These are phyloP conservation scores for Cephalopholis sonnerati DNA, from an alignment of 2,113 vertebrate species.

Conservation along the genomic window DNA sequence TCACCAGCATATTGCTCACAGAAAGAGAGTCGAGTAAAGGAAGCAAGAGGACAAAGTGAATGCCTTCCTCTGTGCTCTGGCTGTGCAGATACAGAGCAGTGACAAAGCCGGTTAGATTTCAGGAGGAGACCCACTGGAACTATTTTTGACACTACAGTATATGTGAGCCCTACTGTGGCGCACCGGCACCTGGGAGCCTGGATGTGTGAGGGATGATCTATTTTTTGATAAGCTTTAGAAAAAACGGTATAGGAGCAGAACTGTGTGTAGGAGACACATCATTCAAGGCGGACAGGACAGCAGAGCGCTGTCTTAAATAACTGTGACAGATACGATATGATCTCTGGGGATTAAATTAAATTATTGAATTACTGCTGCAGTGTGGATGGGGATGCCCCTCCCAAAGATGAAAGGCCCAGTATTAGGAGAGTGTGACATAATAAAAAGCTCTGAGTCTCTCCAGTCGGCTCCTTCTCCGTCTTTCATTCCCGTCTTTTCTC, in stretches of 20 bases:
- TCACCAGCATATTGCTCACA: slow-evolving; percentile 18
- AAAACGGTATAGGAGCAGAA: slow-evolving; percentile 25
- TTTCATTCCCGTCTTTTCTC: neutral
- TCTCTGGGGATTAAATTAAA: slow-evolving; percentile 60
- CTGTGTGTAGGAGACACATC: slow-evolving; percentile 1
- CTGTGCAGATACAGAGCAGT: slow-evolving; percentile 32
- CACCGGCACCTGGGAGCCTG: slow-evolving; percentile 27
- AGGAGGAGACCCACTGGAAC: slow-evolving; percentile 41
- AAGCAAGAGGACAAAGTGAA: slow-evolving; percentile 40
- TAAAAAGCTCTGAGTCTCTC: neutral
- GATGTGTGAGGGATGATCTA: slow-evolving; percentile 41
- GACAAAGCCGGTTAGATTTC: slow-evolving; percentile 41
- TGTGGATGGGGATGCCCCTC: slow-evolving; percentile 17
- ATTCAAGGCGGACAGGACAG: slow-evolving; percentile 11
- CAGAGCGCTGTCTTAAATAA: slow-evolving; percentile 57
- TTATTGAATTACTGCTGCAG: slow-evolving; percentile 63
- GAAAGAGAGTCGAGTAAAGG: slow-evolving; percentile 22
- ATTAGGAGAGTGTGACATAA: slow-evolving; percentile 31
- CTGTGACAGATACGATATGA: slow-evolving; percentile 57
- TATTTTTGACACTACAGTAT: slow-evolving; percentile 64
- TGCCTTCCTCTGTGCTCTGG: slow-evolving; percentile 9
- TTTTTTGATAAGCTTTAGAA: slow-evolving; percentile 56
- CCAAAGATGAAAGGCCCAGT: slow-evolving; percentile 37
- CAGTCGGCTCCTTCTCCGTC: neutral
- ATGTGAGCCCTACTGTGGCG: slow-evolving; percentile 32